Conservation (phyloP, 2,113 vertebrate genomes). For the Ammodytes marinus region DNA sequence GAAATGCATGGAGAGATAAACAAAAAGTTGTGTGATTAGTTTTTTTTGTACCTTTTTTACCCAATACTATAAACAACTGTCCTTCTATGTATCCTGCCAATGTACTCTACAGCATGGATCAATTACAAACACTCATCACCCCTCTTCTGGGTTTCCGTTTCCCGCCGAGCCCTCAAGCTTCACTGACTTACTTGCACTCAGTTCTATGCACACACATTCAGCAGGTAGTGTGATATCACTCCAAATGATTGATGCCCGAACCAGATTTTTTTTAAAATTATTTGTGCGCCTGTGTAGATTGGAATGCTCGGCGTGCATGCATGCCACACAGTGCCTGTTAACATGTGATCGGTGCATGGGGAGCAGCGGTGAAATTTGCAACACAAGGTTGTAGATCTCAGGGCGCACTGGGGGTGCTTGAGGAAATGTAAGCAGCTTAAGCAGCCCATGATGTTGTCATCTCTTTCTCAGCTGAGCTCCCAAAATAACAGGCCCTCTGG, state of each 20-base stretch:
- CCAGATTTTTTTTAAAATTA: background rate
- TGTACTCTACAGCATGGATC: conserved; percentile 2
- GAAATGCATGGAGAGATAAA: conserved; percentile 9
- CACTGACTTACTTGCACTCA: conserved; percentile 25
- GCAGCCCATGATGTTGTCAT: conserved; percentile 81
- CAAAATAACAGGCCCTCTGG: conserved; percentile 82
- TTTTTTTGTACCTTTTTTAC: background rate
- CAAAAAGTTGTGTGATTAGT: background rate
- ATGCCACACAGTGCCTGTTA: conserved; percentile 28
- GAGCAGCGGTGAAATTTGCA: conserved; percentile 56
- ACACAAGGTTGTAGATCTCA: conserved; percentile 67
- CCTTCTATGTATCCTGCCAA: background rate
- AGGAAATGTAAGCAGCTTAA: conserved; percentile 83
- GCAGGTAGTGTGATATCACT: conserved; percentile 41
- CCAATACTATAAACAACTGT: background rate
- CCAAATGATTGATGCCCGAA: background rate
- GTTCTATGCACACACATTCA: conserved; percentile 18
- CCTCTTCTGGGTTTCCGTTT: conserved; percentile 1
- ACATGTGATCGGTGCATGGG: conserved; percentile 30
- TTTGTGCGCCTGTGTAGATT: background rate
- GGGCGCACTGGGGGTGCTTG: conserved; percentile 73
- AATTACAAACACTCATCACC: conserved; percentile 1
- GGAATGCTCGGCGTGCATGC: background rate
- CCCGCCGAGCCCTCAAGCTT: conserved; percentile 22
- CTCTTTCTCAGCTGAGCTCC: conserved; percentile 79